Percentiles rank a stretch among this genome's conserved stretches.
phyloP scores from a whole-genome alignment of 1,140 invertebrate species.

The Trialeurodes vaporariorum region DNA sequence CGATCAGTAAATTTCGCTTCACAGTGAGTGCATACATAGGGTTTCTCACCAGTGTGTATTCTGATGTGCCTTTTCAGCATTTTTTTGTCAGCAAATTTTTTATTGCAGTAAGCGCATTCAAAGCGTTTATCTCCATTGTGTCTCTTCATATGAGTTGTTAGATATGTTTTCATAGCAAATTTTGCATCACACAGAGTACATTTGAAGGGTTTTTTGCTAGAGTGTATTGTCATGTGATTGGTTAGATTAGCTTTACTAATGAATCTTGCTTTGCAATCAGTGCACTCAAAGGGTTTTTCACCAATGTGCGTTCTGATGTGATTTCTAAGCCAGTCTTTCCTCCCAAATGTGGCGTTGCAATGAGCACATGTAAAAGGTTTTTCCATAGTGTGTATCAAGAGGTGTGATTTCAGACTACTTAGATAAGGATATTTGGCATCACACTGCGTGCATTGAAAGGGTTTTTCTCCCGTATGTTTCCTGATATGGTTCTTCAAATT shows the following conservation, averaged over 20 bases:
- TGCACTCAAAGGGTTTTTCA: constrained; percentile 35
- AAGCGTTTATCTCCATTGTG: constrained; percentile 38
- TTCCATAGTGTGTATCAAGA: too few relatives aligned
- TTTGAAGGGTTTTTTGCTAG: constrained; percentile 38
- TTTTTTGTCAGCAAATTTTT: constrained; percentile 4
- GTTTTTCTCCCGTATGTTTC: too few relatives aligned
- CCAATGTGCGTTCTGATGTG: too few relatives aligned
- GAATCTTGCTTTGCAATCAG: constrained; percentile 28
- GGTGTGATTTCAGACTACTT: too few relatives aligned
- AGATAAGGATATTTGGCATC: too few relatives aligned
- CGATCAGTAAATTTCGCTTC: constrained; percentile 22
- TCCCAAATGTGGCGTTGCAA: too few relatives aligned
- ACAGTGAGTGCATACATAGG: constrained; percentile 20
- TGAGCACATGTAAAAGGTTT: too few relatives aligned
- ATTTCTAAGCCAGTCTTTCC: too few relatives aligned
- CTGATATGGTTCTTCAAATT: too few relatives aligned
- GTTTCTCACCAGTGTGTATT: constrained; percentile 12
- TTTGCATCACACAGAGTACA: constrained; percentile 22
- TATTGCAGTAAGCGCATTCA: constrained; percentile 2
- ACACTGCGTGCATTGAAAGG: too few relatives aligned
- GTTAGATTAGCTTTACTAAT: constrained; percentile 21
- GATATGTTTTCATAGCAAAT: constrained; percentile 18
- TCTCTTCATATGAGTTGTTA: constrained; percentile 31
- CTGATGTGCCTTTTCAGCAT: constrained; percentile 8
- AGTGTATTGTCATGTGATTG: constrained; percentile 32